Evolutionary conservation across 2,888 invertebrate genomes (phyloP).

Genomic region (Anodontia alba): DNA sequence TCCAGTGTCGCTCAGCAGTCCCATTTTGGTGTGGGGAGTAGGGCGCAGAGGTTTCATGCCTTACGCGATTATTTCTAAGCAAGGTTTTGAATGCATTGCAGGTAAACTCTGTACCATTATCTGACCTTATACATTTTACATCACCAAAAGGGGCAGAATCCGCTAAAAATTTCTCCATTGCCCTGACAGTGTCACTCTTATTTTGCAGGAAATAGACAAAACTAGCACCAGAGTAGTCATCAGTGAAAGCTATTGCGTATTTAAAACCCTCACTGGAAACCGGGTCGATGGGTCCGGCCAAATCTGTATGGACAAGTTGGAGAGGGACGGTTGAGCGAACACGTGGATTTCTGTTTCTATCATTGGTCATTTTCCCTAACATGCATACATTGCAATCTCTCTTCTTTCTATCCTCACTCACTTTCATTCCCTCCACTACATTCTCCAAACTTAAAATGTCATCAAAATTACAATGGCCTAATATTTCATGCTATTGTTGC

Average conservation of each 20-base stretch:
- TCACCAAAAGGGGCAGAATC: no score
- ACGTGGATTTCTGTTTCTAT: conserved; percentile 38
- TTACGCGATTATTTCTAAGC: no score
- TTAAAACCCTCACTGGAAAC: conserved; percentile 37
- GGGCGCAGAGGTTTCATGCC: no score
- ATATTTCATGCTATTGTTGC: conserved; percentile 39
- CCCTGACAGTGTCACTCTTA: conserved; percentile 33
- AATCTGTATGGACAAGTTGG: conserved; percentile 29
- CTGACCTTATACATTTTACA: no score
- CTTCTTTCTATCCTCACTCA: conserved; percentile 17
- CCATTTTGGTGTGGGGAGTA: no score
- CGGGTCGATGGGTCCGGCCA: conserved; percentile 46
- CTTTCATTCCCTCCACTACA: conserved; percentile 4
- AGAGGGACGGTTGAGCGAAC: conserved; percentile 22
- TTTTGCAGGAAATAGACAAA: conserved; percentile 24
- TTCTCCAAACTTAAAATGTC: conserved; percentile 38
- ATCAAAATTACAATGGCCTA: conserved; percentile 55
- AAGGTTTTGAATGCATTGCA: no score
- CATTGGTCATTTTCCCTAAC: conserved; percentile 45
- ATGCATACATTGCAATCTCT: conserved; percentile 35
- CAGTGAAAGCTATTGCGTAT: conserved; percentile 41
- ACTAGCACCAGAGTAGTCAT: conserved; percentile 38
- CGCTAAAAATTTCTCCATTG: conserved; percentile 33
- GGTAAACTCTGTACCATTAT: no score
- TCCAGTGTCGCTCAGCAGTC: no score